These are phyloP conservation scores for Leucoma salicis DNA, from an alignment of 2,888 invertebrate genomes.

Conservation along the genomic window DNA sequence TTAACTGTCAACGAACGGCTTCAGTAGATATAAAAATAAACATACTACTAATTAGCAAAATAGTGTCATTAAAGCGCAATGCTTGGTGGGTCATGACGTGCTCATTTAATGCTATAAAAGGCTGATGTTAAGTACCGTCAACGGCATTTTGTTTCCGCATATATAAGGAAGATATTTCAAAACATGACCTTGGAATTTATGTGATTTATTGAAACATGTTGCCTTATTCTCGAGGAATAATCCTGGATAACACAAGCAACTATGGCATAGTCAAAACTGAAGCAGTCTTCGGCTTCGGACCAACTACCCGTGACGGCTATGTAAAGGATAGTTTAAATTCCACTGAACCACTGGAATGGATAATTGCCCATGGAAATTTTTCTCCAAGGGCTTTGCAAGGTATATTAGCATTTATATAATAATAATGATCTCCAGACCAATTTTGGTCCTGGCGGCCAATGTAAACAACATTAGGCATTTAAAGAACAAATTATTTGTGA, in stretches of 20 bases:
- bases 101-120: constrained; percentile 62
- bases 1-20: no score
- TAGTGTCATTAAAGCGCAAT: constrained; percentile 44
- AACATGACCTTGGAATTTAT: constrained; percentile 3
- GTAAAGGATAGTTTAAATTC: constrained; percentile 45
- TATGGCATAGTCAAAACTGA: constrained; percentile 67
- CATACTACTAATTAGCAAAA: constrained; percentile 23
- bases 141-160: constrained; percentile 14
- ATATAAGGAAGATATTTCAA: constrained; percentile 2
- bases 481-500: no score
- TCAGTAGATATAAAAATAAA: constrained; percentile 8
- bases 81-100: constrained; percentile 52
- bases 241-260: constrained; percentile 56
- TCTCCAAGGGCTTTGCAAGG: constrained; percentile 54
- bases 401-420: no score
- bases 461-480: no score
- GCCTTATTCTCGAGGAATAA: constrained; percentile 54
- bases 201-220: constrained; percentile 42
- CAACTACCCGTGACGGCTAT: constrained; percentile 39
- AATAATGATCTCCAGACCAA: no score
- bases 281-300: constrained; percentile 54
- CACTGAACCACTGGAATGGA: constrained; percentile 54
- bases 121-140: constrained; percentile 18
- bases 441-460: no score
- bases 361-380: constrained; percentile 50